Conservation (phyloP, 2,888 invertebrate species). For the Tetheella fluctuosa region DNA sequence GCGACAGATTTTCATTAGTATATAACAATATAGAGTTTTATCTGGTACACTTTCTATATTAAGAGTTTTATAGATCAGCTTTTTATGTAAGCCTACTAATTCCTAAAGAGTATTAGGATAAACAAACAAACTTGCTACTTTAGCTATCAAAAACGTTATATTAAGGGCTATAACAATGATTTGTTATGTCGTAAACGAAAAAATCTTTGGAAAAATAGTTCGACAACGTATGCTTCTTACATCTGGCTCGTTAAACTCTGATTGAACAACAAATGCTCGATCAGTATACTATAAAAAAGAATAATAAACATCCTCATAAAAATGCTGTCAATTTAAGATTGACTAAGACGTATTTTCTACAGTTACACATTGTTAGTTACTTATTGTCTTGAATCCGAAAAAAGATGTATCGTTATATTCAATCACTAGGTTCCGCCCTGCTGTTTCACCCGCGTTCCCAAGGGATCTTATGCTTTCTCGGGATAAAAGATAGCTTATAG, state of each 20-base stretch:
- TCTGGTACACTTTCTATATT: too few species aligned
- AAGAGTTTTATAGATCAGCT: not conserved
- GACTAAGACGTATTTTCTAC: too few species aligned
- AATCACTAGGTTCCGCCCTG: too few species aligned
- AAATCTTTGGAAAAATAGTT: constrained; percentile 1
- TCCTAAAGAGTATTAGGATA: not conserved
- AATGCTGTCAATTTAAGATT: not conserved
- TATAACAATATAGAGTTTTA: too few species aligned
- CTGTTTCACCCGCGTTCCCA: too few species aligned
- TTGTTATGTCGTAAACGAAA: constrained; percentile 18
- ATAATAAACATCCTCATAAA: constrained; percentile 6
- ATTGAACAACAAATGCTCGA: constrained; percentile 13
- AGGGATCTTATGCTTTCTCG: too few species aligned
- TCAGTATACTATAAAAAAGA: constrained; percentile 11
- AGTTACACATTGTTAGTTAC: too few species aligned
- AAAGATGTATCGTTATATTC: too few species aligned
- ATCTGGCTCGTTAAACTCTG: constrained; percentile 17
- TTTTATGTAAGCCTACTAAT: not conserved
- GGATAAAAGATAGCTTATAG: too few species aligned
- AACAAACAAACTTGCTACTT: not conserved
- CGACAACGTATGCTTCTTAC: constrained; percentile 11
- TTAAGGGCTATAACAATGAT: constrained; percentile 18
- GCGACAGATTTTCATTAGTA: too few species aligned
- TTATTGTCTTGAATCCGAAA: too few species aligned
- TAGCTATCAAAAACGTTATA: not conserved